Conservation (phyloP, 2,797 vertebrate species). For the Chrosomus eos region DNA sequence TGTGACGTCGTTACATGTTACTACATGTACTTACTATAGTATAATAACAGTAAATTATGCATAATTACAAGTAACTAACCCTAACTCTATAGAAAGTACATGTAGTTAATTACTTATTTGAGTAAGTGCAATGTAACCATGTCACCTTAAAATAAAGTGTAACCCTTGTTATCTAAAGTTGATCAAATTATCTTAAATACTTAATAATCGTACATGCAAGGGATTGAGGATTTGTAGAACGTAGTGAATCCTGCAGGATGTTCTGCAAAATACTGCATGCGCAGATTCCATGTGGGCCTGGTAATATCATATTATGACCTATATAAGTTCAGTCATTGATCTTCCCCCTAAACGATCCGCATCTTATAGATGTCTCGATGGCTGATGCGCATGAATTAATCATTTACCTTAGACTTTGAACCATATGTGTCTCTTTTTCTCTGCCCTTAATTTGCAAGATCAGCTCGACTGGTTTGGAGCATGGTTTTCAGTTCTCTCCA, state of each 20-base stretch:
- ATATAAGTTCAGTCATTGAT: conserved; percentile 24
- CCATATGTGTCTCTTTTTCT: conserved; percentile 16
- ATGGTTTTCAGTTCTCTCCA: background rate
- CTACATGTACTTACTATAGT: too few species aligned
- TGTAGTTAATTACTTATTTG: too few species aligned
- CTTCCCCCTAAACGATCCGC: background rate
- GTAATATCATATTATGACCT: conserved; percentile 16
- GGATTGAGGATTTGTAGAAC: background rate
- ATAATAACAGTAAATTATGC: too few species aligned
- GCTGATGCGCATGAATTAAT: conserved; percentile 22
- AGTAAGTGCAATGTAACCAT: too few species aligned
- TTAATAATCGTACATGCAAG: background rate
- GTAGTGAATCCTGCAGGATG: background rate
- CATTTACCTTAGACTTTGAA: conserved; percentile 16
- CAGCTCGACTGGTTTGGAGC: conserved; percentile 22
- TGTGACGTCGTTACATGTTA: too few species aligned
- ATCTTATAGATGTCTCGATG: background rate
- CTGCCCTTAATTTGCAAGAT: conserved; percentile 10
- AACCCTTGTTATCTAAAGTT: background rate
- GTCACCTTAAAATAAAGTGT: too few species aligned
- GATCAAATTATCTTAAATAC: background rate
- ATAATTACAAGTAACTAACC: too few species aligned
- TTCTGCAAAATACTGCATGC: background rate
- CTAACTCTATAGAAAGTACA: too few species aligned
- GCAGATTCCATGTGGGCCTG: background rate